Evolutionary conservation across 2,797 vertebrate species (phyloP), one percentile per base, ranked within the genome.

Genomic region (Eulemur coronatus): DNA sequence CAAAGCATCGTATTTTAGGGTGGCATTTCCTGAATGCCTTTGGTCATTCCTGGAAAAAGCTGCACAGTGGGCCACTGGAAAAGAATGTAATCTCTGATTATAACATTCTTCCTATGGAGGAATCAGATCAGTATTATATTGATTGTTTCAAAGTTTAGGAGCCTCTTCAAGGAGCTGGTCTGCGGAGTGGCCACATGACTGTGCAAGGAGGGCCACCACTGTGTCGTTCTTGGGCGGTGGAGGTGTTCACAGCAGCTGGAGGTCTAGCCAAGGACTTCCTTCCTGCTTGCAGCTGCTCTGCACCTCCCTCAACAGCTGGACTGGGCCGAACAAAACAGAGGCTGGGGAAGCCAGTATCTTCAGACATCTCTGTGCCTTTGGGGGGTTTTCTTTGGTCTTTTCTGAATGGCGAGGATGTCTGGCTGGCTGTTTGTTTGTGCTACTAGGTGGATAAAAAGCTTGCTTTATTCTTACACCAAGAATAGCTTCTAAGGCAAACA

Each of bases 401-500:
- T 63, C 75, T 69, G 57, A 63, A 17, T 3, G 50, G 55, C 33
- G 35, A 65, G 65, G 72, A 48, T 65, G 50, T 46, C 78, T 55
- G 46, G 33, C 72, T 84, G 43, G 13, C 28, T 93, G 35, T 33
- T 61, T 35, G 43, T 89, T 90, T 94, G 38, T 52, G 88, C 52
- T 84, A 17, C 57, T 50, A 85, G 28, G 75, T 24, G 70, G 88
- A 72, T 59, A 84, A 92, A 95, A 85, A 89, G 80, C 38, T 28
- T 65, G 84, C 63, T 95, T 91, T 81, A 73, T 70, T 89, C 81
- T 79, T 55, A 43, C 10, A 91, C 61, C 46, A 70, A 89, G 92
- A 46, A 78, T 26, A 72, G 75, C 63, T 75, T 94, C 96, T 73
- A 95, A 93, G 78, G 91, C 46, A 94, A 84, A 91, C n/a, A 88